A percentile compares a stretch with the other conserved stretches of the same genome.
These are phyloP conservation scores for Pecten maximus DNA, from an alignment of 2,888 invertebrate species.

Conservation along the genomic window DNA sequence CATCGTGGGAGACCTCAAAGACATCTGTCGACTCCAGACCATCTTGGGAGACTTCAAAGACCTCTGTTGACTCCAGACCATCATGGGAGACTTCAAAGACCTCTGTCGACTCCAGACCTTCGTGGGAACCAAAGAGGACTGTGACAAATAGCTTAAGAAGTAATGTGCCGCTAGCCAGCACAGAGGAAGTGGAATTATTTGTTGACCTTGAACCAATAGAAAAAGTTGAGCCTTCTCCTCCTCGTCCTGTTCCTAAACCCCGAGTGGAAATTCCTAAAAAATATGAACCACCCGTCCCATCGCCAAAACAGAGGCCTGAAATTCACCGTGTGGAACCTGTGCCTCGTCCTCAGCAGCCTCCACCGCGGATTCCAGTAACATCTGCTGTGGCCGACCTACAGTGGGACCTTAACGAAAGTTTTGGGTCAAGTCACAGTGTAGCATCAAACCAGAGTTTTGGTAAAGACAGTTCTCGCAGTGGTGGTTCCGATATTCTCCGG, in stretches of 20 bases:
- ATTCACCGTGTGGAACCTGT: conserved; percentile 76
- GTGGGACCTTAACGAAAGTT: conserved; percentile 26
- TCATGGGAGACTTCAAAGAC: conserved; percentile 16
- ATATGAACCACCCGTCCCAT: conserved; percentile 67
- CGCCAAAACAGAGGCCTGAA: conserved; percentile 70
- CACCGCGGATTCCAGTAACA: conserved; percentile 62
- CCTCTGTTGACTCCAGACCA: conserved; percentile 51
- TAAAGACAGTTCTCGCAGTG: neutral
- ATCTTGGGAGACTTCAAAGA: conserved; percentile 54
- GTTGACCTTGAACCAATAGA: conserved; percentile 46
- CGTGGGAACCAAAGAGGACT: neutral
- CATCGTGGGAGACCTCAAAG: conserved; percentile 6
- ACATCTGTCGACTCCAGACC: neutral
- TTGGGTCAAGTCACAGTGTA: conserved; percentile 22
- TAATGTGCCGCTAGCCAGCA: conserved; percentile 52
- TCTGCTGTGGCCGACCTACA: conserved; percentile 47
- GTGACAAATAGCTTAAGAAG: neutral
- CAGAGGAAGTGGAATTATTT: conserved; percentile 49
- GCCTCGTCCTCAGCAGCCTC: conserved; percentile 63
- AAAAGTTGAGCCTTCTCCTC: conserved; percentile 37
- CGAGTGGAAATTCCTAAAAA: conserved; percentile 65
- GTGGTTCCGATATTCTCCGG: conserved; percentile 46
- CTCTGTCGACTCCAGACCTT: neutral
- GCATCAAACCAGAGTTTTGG: conserved; percentile 21
- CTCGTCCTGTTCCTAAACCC: conserved; percentile 70